Evolutionary conservation across 35 echinoderm and acorn worm species (phyloP).

Genomic region (Eucidaris tribuloides): DNA sequence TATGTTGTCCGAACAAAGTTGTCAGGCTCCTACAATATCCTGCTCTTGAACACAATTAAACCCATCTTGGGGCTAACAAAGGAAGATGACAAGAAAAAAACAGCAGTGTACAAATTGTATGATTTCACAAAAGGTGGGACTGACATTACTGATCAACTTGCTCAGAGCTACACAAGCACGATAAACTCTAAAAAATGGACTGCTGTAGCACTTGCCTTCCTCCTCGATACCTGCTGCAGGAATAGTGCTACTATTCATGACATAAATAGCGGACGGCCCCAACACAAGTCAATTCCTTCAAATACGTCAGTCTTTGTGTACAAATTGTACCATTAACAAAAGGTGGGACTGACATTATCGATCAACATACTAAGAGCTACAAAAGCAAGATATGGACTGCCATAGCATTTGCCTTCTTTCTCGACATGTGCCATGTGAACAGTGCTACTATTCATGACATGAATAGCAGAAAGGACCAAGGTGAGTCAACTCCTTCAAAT

Average conservation of each 20-base stretch:
- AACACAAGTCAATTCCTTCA: too few relatives aligned
- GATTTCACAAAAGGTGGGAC: slow-evolving; percentile 4
- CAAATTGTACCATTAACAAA: slow-evolving; percentile 9
- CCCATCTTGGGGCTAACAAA: neutral
- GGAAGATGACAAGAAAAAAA: neutral
- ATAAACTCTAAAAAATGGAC: slow-evolving; percentile 3
- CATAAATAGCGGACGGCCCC: too few relatives aligned
- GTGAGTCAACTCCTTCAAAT: too few relatives aligned
- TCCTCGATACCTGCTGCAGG: neutral
- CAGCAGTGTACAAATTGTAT: neutral
- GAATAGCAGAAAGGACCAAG: too few relatives aligned
- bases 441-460: too few relatives aligned
- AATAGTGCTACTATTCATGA: too few relatives aligned
- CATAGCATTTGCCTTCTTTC: neutral
- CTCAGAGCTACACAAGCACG: neutral
- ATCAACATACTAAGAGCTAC: neutral
- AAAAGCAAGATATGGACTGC: neutral
- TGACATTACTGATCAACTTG: neutral
- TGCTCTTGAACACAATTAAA: neutral
- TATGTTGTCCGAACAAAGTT: slow-evolving; percentile 2
- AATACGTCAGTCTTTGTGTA: neutral
- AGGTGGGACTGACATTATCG: slow-evolving; percentile 11
- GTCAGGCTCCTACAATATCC: neutral
- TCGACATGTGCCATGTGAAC: too few relatives aligned
- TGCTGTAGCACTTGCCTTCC: neutral